These are phyloP conservation scores for Bufo gargarizans DNA, from an alignment of 2,113 vertebrate species.

Conservation along the genomic window DNA sequence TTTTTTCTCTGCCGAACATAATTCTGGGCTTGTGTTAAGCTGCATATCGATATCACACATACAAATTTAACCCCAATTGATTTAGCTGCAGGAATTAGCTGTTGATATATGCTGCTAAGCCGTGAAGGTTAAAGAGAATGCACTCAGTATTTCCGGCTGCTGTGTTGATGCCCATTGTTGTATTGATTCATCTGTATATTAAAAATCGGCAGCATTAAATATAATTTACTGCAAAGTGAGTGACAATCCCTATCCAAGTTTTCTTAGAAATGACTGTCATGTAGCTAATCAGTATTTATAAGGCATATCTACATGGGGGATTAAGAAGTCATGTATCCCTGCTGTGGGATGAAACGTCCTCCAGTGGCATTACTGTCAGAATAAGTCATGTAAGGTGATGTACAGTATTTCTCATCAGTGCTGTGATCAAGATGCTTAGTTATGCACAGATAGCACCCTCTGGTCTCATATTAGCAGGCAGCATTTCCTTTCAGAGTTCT, in stretches of 20 bases:
- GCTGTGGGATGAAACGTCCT: slow-evolving; percentile 5
- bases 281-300: slow-evolving; percentile 34
- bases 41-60: slow-evolving; percentile 3
- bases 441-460: neutral
- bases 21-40: slow-evolving; percentile 18
- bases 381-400: neutral
- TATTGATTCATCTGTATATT: slow-evolving; percentile 2
- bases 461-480: neutral
- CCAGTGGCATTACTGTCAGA: neutral
- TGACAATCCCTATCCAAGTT: slow-evolving; percentile 16
- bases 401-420: neutral
- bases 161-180: neutral
- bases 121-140: neutral
- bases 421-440: no score
- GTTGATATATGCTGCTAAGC: slow-evolving; percentile 2
- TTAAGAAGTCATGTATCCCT: slow-evolving; percentile 14
- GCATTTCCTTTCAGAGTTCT: neutral
- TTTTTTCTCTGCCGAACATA: slow-evolving; percentile 13
- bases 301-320: neutral
- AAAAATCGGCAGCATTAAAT: neutral
- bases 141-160: neutral
- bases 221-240: slow-evolving; percentile 7
- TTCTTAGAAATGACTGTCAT: slow-evolving; percentile 35
- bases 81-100: slow-evolving; percentile 6
- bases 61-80: neutral